Evolutionary conservation across 2,888 invertebrate species (phyloP), one percentile per base, ranked within the genome.

Genomic region (Hartigia nigra): DNA sequence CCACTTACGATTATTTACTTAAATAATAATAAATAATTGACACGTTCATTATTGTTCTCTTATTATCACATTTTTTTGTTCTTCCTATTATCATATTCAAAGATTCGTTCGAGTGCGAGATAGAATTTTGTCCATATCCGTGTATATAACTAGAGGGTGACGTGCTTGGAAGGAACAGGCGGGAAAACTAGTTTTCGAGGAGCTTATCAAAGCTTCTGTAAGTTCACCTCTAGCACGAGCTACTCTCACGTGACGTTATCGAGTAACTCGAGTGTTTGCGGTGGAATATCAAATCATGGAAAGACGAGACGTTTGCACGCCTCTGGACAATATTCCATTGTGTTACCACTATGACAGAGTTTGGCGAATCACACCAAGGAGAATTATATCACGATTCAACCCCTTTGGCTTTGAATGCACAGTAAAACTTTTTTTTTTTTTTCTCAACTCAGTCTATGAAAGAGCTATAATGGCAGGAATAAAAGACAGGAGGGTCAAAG

Each of bases 201-300:
- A 23, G 55, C 9, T 9, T 5, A n/a, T 5, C 9, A 14, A 23
- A 2, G 2, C 14, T 55, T 0, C 9, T 9, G 55, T 5, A 55
- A 55, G 5, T 55, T 55, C 23, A 9, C 55, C 55, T 9, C 23
- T 23, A 5, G 39, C 4, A 23, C 14, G 23, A 2, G 55, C 9
- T 55, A n/a, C n/a, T 9, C 23, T 55, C 55, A 55, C 55, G 55
- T 55, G 76, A 80, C 79, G 79, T 82, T 82, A 82, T 86, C 80
- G 76, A 82, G 80, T 79, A 82, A 80, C 78, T 76, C 74, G 55
- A 77, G 75, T 76, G 75, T 82, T 83, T 82, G 69, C 76, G 69
- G 23, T 77, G 79, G 36, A 80, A 78, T 78, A 76, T 72, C 55
- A 70, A 81, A 74, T 69, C 31, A 55, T 35, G 76, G 12, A 55